phyloP scores from a whole-genome alignment of 64 coral and sea anemone genomes.

The Pocillopora damicornis region DNA sequence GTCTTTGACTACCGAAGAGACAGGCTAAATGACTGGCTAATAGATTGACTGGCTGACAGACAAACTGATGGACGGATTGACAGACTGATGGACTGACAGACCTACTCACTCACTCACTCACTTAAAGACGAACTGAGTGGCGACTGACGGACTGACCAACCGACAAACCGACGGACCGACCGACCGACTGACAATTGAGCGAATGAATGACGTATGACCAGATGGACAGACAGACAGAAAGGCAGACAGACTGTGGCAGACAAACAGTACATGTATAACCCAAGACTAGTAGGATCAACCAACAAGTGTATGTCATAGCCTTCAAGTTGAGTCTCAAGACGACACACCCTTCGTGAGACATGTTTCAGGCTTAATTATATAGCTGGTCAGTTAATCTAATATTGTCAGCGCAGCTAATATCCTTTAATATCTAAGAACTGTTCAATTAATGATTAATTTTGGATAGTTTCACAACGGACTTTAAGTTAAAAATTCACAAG shows the following conservation, averaged over 20 bases:
- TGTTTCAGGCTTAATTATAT: no score
- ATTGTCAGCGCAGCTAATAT: no score
- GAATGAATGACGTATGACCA: background rate
- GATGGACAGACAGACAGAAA: background rate
- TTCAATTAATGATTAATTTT: no score
- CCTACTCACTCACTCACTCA: background rate
- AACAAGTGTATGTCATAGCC: no score
- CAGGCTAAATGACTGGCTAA: background rate
- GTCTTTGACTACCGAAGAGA: background rate
- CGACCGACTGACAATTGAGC: background rate
- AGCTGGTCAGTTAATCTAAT: no score
- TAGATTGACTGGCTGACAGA: background rate
- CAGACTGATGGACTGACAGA: background rate
- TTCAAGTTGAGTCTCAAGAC: no score
- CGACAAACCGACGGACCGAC: background rate
- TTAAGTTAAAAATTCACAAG: no score
- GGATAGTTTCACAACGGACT: no score
- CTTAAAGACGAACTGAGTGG: background rate
- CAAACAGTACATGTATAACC: background rate
- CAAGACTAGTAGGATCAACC: no score
- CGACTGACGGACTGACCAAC: background rate
- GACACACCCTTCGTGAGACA: no score
- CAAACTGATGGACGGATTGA: background rate
- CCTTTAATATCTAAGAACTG: no score
- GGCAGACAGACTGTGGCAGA: background rate